Evolutionary conservation across 2,888 invertebrate species (phyloP).

Genomic region (Idaea biselata): DNA sequence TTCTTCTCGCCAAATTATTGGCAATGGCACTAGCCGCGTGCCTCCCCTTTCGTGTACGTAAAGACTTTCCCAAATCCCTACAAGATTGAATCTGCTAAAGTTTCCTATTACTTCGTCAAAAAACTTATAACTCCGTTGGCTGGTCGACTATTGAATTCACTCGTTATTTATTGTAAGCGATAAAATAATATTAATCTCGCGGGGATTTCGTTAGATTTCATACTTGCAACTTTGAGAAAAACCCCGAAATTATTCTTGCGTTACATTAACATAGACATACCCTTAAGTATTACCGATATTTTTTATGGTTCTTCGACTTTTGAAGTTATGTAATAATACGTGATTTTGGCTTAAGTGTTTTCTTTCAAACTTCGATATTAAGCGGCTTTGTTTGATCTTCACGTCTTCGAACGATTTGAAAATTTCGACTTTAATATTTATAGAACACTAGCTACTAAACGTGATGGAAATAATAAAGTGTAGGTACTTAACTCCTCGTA

Average conservation of each 20-base stretch:
- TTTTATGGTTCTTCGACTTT: slow-evolving; percentile 23
- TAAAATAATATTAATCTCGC: slow-evolving; percentile 80
- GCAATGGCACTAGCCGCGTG: slow-evolving; percentile 16
- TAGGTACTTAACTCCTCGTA: no score
- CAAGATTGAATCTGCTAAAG: slow-evolving; percentile 72
- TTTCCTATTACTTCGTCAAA: slow-evolving; percentile 72
- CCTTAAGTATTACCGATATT: slow-evolving; percentile 44
- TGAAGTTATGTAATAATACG: slow-evolving; percentile 39
- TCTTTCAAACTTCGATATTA: slow-evolving; percentile 34
- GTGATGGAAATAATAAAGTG: not conserved
- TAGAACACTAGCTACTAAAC: slow-evolving; percentile 13
- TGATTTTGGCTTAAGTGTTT: slow-evolving; percentile 35
- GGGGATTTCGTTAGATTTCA: slow-evolving; percentile 75
- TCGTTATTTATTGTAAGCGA: slow-evolving; percentile 77
- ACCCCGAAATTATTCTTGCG: slow-evolving; percentile 47
- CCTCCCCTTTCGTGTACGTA: not conserved
- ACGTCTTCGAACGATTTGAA: slow-evolving; percentile 31
- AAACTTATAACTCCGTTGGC: slow-evolving; percentile 72
- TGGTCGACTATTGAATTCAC: slow-evolving; percentile 73
- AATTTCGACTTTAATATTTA: slow-evolving; percentile 18
- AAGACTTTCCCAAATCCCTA: slow-evolving; percentile 54
- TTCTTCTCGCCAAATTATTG: slow-evolving; percentile 37
- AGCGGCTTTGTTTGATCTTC: slow-evolving; percentile 29
- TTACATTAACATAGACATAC: slow-evolving; percentile 56
- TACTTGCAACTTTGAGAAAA: slow-evolving; percentile 68